Conservation (phyloP, 1,140 invertebrate genomes). For the Neotoxoptera formosana region DNA sequence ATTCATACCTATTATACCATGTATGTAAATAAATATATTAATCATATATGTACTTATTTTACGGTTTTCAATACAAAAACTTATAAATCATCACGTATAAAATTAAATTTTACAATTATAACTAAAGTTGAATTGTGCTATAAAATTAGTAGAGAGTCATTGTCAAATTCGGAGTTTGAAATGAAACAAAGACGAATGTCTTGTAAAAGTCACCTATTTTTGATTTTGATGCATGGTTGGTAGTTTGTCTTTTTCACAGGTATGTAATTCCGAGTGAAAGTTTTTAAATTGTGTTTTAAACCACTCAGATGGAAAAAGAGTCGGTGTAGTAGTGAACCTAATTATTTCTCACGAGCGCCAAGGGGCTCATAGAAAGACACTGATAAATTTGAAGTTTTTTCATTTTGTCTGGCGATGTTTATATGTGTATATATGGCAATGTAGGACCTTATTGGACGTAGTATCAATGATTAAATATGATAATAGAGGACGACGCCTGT, state of each 20-base stretch:
- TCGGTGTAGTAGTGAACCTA: neutral
- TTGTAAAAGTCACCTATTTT: neutral
- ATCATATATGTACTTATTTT: no score
- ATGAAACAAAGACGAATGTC: neutral
- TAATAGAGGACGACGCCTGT: no score
- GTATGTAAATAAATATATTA: no score
- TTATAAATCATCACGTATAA: neutral
- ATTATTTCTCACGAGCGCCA: neutral
- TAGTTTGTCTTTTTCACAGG: neutral
- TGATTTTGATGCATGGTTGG: neutral
- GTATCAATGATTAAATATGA: no score
- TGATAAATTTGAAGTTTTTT: slow-evolving; percentile 16
- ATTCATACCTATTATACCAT: no score
- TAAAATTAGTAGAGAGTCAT: neutral
- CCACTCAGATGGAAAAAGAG: neutral
- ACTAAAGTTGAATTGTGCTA: neutral
- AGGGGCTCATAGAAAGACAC: neutral
- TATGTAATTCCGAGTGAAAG: neutral
- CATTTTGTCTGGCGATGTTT: neutral
- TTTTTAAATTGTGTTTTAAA: slow-evolving; percentile 12
- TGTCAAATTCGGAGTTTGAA: neutral
- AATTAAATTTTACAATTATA: neutral
- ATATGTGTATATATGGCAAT: neutral
- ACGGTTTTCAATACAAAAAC: no score
- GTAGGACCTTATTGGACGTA: neutral